Evolutionary conservation across 2,797 vertebrate genomes (phyloP).

Genomic region (Sphenodon punctatus): DNA sequence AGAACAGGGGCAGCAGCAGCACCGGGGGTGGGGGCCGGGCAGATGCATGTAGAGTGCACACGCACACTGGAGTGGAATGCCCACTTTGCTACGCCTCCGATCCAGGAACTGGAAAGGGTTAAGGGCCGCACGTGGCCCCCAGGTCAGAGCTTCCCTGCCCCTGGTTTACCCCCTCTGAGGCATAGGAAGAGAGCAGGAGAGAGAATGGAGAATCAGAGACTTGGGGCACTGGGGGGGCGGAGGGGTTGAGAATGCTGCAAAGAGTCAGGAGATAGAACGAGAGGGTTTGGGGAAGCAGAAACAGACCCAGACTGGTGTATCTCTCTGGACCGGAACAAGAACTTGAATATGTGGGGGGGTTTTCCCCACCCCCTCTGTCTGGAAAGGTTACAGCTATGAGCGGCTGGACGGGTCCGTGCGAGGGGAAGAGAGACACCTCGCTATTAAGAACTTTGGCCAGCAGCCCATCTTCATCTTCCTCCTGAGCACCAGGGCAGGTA

Average conservation of each 20-base stretch:
- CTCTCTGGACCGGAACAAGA: neutral
- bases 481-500: conserved; percentile 92
- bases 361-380: too few species aligned
- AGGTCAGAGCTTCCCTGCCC: too few species aligned
- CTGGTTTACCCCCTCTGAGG: too few species aligned
- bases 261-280: neutral
- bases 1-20: too few species aligned
- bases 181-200: neutral
- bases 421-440: conserved; percentile 90
- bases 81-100: too few species aligned
- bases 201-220: neutral
- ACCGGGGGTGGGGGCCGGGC: too few species aligned
- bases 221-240: neutral
- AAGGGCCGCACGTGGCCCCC: too few species aligned
- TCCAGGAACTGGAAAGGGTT: too few species aligned
- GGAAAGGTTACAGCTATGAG: conserved; percentile 91
- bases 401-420: conserved; percentile 92
- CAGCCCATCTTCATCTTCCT: conserved; percentile 90
- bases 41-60: too few species aligned
- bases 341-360: neutral
- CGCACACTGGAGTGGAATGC: too few species aligned
- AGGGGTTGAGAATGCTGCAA: too few species aligned
- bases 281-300: neutral
- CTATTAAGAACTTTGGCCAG: conserved; percentile 91
- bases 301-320: neutral